Evolutionary conservation across 2,888 invertebrate species (phyloP), one percentile per base, ranked within the genome.

Genomic region (Itoplectis maculator): DNA sequence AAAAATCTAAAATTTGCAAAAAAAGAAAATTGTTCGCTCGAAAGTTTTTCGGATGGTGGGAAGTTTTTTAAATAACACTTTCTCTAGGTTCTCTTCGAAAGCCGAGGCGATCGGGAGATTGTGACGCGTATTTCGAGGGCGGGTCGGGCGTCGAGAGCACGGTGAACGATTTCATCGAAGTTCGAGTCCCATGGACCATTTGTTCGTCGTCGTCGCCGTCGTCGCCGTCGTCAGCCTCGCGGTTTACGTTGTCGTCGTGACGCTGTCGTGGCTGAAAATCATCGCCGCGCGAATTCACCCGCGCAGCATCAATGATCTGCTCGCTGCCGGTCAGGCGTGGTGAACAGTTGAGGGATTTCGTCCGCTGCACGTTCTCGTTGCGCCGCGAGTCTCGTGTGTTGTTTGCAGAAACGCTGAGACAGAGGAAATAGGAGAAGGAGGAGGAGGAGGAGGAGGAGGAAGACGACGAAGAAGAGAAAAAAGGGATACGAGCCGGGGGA

Each of bases 401-500:
- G 45, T 72, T 49, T 45, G 74, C 68, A 51, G 29, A 37, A 54
- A 56, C 56, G 20, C 20, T 40, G 20, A 40, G 42, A 63, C 42
- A 35, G 37, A 35, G 37, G 29, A 35, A 59, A 49, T 37, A 37
- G n/a, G n/a, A n/a, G n/a, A n/a, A n/a, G n/a, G n/a, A n/a, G n/a
- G n/a, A n/a, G n/a, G n/a, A n/a, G n/a, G n/a, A n/a, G n/a, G n/a
- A n/a, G n/a, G n/a, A n/a, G n/a, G n/a, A n/a, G n/a, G n/a, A n/a
- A n/a, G n/a, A n/a, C n/a, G n/a, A n/a, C n/a, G n/a, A n/a, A 23
- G 42, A 66, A n/a, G 68, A 42, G 23, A 54, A n/a, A 40, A 74
- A 73, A 49, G 56, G 56, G 29, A 49, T 20, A 66, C 29, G 59
- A 81, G 65, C n/a, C 40, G 70, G 56, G 49, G 75, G 70, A 75